These are phyloP conservation scores for Drosophila dives DNA, from an alignment of 2,888 invertebrate species.

Conservation along the genomic window DNA sequence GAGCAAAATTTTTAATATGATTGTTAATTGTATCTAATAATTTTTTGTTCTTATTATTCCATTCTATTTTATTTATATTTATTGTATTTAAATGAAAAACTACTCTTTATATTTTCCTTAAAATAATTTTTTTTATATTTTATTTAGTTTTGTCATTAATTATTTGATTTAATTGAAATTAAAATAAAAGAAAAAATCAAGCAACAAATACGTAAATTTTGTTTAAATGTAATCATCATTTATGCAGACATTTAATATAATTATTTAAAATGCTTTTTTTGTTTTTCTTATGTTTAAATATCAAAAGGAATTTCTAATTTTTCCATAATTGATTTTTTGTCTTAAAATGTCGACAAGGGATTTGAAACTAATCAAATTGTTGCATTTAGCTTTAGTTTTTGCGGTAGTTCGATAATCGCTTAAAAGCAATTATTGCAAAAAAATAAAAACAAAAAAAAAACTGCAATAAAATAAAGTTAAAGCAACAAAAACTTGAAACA, in stretches of 20 bases:
- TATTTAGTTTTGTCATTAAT: background rate
- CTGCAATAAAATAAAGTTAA: background rate
- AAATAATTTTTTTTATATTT: background rate
- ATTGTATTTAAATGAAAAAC: background rate
- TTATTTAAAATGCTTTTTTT: too few relatives aligned
- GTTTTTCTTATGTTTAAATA: too few relatives aligned
- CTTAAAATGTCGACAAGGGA: background rate
- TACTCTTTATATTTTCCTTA: background rate
- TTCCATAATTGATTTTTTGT: background rate
- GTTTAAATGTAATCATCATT: too few relatives aligned
- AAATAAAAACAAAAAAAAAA: background rate
- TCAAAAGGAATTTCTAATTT: background rate
- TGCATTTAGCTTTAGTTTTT: background rate
- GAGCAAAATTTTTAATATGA: background rate
- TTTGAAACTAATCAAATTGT: background rate
- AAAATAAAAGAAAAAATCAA: too few relatives aligned
- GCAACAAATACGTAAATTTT: too few relatives aligned
- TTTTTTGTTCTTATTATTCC: background rate
- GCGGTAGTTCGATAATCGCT: background rate
- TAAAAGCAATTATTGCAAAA: background rate
- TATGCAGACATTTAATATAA: too few relatives aligned
- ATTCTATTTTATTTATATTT: too few relatives aligned
- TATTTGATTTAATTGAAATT: background rate
- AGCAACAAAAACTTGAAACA: background rate
- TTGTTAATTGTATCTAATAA: background rate